Percentiles rank a stretch among this genome's conserved stretches.
Evolutionary conservation across 2,888 invertebrate genomes (phyloP).

Genomic region (Hirtodrosophila cameraria): DNA sequence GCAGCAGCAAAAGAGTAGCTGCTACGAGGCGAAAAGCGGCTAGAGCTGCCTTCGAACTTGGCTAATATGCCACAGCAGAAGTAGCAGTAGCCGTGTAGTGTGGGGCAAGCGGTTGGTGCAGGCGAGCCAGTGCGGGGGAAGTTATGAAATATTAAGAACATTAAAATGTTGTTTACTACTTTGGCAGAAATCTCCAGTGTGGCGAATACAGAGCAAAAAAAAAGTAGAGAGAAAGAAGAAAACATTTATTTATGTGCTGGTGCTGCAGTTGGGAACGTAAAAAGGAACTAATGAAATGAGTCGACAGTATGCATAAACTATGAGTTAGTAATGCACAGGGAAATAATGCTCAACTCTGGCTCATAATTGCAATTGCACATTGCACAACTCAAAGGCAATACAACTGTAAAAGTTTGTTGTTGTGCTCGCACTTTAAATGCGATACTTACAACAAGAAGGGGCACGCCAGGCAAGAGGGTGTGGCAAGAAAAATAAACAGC

Average conservation of each 20-base stretch:
- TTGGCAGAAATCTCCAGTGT: slow-evolving; percentile 54
- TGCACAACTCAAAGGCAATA: slow-evolving; percentile 38
- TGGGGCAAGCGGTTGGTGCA: background rate
- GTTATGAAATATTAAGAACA: slow-evolving; percentile 73
- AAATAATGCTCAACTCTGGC: slow-evolving; percentile 42
- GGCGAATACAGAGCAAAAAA: slow-evolving; percentile 29
- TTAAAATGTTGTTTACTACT: slow-evolving; percentile 76
- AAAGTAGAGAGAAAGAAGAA: slow-evolving; percentile 15
- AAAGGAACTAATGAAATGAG: slow-evolving; percentile 69
- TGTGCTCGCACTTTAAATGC: slow-evolving; percentile 59
- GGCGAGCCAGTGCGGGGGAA: background rate
- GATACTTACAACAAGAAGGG: slow-evolving; percentile 45
- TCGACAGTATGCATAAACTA: slow-evolving; percentile 64
- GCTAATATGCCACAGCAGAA: slow-evolving; percentile 48
- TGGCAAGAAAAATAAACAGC: slow-evolving; percentile 60
- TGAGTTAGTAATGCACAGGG: slow-evolving; percentile 76
- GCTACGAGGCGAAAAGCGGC: background rate
- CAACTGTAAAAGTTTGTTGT: slow-evolving; percentile 34
- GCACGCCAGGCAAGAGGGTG: background rate
- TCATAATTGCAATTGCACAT: slow-evolving; percentile 63
- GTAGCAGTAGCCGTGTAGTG: slow-evolving; percentile 9
- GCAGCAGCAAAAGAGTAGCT: slow-evolving; percentile 34
- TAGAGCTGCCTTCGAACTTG: slow-evolving; percentile 51
- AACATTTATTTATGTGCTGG: slow-evolving; percentile 58
- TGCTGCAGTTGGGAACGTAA: slow-evolving; percentile 30